These are phyloP conservation scores for Myotis yumanensis DNA, from an alignment of 2,113 vertebrate species.

Conservation along the genomic window DNA sequence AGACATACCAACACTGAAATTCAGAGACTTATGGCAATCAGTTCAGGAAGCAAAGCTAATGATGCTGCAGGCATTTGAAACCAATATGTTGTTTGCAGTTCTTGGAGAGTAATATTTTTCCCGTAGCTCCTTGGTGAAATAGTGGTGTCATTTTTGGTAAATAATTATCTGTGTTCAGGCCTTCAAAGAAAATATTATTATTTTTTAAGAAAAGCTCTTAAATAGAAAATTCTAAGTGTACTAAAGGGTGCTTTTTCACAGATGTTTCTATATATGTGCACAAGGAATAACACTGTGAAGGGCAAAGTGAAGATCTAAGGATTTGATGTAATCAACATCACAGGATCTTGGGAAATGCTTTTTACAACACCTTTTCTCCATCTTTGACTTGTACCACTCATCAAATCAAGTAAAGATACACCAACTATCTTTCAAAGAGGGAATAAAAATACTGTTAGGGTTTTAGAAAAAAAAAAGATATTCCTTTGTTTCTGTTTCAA, in stretches of 20 bases:
- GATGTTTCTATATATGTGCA: neutral
- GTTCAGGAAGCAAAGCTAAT: neutral
- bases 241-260: neutral
- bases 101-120: neutral
- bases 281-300: neutral
- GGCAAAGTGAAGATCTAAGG: neutral
- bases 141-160: neutral
- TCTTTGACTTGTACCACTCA: neutral
- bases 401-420: constrained; percentile 19
- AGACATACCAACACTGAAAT: neutral
- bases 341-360: neutral
- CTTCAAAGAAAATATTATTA: neutral
- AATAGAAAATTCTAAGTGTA: neutral
- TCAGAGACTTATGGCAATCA: neutral
- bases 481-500: constrained; percentile 40
- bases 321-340: neutral
- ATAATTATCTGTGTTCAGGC: neutral
- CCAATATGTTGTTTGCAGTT: neutral
- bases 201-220: constrained; percentile 2
- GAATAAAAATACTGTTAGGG: neutral
- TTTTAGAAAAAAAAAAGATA: constrained; percentile 43
- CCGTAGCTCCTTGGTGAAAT: neutral
- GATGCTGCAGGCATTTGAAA: neutral
- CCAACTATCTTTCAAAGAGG: neutral
- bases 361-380: neutral